A percentile compares a stretch with the other conserved stretches of the same genome.
Evolutionary conservation across 1,140 invertebrate species (phyloP).

Genomic region (Melitaea cinxia): DNA sequence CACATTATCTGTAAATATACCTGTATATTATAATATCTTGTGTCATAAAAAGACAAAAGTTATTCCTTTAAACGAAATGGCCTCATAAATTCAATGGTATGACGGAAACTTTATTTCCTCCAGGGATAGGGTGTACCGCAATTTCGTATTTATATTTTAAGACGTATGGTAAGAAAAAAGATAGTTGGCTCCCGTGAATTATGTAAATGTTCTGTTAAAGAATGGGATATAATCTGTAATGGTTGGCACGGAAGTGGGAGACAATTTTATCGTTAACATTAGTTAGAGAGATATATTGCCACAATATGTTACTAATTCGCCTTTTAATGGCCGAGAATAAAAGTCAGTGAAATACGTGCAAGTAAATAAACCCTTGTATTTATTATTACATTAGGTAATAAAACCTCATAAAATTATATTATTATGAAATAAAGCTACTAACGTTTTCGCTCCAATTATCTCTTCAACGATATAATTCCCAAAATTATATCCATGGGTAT

Average conservation of each 20-base stretch:
- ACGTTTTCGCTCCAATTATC: not conserved
- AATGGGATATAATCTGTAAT: not conserved
- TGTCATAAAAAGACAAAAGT: not conserved
- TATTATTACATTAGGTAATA: not conserved
- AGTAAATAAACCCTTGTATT: too few species aligned
- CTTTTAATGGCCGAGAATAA: not conserved
- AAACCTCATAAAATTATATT: not conserved
- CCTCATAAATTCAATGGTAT: not conserved
- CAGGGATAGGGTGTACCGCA: not conserved
- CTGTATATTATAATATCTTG: conserved; percentile 12
- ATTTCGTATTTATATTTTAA: not conserved
- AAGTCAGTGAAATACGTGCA: too few species aligned
- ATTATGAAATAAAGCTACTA: not conserved
- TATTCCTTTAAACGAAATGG: not conserved
- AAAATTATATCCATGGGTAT: not conserved
- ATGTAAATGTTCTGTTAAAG: not conserved
- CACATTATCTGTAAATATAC: not conserved
- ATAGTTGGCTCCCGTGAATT: not conserved
- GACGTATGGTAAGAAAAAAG: not conserved
- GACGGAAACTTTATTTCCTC: not conserved
- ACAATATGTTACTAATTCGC: not conserved
- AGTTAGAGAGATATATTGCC: not conserved
- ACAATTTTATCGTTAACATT: conserved; percentile 1
- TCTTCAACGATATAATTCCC: not conserved
- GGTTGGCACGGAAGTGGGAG: not conserved